Base-by-base conservation (phyloP, 2,113 vertebrate species). In the Archilochus colubris region DNA sequence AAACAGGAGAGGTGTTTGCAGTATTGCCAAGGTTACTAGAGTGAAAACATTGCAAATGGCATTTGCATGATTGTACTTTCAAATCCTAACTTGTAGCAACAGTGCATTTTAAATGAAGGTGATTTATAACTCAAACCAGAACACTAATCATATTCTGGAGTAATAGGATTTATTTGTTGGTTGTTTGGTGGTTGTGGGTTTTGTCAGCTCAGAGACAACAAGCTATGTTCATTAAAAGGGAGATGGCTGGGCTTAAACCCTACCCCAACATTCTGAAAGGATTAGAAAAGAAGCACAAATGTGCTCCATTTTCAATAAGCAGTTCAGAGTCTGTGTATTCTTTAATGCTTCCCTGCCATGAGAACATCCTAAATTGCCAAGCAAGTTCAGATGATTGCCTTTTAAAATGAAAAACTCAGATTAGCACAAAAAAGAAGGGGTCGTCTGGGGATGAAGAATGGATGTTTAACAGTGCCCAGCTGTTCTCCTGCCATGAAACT, bases 31-130 rank as follows among this genome's bases (percentile, higher is more conserved):
- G 96, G 96, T 97, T 97, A 96, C 95, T 94, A 88, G 90, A 95
- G 92, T 95, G 96, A 97, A 97, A 97, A 95, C 92, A 97, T 94
- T 95, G 92, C 93, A 96, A 95, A 95, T 93, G 90, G 88, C 91
- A 97, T 96, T 96, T 97, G 94, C 94, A 95, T 96, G 94, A 96
- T 96, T 97, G 93, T 97, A 95, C 93, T 96, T 95, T 93, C 95
- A 97, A 95, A 96, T 97, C 96, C 88, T 78, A 95, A 96, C 94
- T 95, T 97, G 96, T 96, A 97, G 95, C 95, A 96, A 95, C 94
- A 94, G 94, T 95, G 96, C 93, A 97, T 97, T 97, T 97, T 95
- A 97, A 97, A 97, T 95, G 93, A 96, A 96, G 90, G 82, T 91
- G 92, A 96, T 97, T 97, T 96, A 94, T 97, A 96, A 94, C 95